phyloP scores from a whole-genome alignment of 2,113 vertebrate species.

The Candoia aspera region DNA sequence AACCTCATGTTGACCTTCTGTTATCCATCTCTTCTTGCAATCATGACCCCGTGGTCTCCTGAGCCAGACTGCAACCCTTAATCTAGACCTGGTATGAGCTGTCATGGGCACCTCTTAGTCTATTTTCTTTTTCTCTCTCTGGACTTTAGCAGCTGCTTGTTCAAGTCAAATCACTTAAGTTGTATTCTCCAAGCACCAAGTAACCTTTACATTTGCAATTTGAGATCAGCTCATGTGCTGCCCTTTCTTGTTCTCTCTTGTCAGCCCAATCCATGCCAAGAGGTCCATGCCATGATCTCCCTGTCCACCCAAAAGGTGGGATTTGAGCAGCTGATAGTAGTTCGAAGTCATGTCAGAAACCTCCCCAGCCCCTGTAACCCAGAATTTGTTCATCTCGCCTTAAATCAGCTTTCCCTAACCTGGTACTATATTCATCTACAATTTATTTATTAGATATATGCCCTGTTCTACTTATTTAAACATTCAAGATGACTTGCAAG shows the following conservation, averaged over 20 bases:
- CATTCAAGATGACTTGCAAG: neutral
- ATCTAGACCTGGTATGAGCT: neutral
- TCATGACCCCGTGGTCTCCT: neutral
- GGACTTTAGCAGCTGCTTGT: neutral
- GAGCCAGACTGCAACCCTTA: neutral
- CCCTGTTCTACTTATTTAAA: neutral
- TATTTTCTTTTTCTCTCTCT: neutral
- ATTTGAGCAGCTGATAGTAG: neutral
- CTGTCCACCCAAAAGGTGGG: neutral
- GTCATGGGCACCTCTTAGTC: neutral
- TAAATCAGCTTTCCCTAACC: neutral
- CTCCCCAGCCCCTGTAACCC: neutral
- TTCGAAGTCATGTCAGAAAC: neutral
- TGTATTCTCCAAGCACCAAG: neutral
- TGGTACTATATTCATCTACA: neutral
- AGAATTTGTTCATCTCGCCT: neutral
- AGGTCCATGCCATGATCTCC: neutral
- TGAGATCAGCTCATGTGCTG: neutral
- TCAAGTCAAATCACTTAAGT: neutral
- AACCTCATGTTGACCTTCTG: neutral
- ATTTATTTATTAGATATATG: neutral
- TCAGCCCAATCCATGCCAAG: neutral
- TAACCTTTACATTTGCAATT: neutral
- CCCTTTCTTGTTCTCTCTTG: neutral
- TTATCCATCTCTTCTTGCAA: neutral